Conservation (phyloP, 2,797 vertebrate genomes). For the Clamator glandarius region DNA sequence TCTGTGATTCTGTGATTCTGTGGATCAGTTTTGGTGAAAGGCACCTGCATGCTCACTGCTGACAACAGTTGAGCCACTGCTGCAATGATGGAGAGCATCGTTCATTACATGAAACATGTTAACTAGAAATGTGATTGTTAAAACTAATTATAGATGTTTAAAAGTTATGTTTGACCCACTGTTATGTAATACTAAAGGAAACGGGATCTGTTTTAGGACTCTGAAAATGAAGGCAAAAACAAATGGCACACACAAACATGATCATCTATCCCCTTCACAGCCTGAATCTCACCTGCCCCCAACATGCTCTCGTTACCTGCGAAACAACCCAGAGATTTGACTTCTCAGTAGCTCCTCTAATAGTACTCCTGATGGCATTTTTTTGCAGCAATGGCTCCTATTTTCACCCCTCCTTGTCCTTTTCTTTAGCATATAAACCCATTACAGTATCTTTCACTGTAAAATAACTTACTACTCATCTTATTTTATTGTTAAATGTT, state of each 20-base stretch:
- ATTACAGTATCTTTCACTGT: not conserved
- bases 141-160: not conserved
- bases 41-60: not conserved
- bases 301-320: not conserved
- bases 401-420: slow-evolving; percentile 5
- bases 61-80: not conserved
- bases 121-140: not conserved
- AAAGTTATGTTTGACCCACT: not conserved
- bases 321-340: not conserved
- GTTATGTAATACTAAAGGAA: slow-evolving; percentile 15
- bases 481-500: not conserved
- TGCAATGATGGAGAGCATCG: not conserved
- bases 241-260: not conserved
- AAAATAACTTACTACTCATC: not conserved
- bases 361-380: not conserved
- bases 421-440: not conserved
- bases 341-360: not conserved
- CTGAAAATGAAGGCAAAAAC: slow-evolving; percentile 31
- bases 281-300: not conserved
- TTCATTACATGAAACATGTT: not conserved
- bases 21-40: not conserved
- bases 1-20: too few relatives aligned
- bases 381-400: not conserved
- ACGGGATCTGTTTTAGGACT: slow-evolving; percentile 9
- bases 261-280: not conserved